phyloP scores from a whole-genome alignment of 2,113 vertebrate genomes.

The Orthonyx spaldingii region DNA sequence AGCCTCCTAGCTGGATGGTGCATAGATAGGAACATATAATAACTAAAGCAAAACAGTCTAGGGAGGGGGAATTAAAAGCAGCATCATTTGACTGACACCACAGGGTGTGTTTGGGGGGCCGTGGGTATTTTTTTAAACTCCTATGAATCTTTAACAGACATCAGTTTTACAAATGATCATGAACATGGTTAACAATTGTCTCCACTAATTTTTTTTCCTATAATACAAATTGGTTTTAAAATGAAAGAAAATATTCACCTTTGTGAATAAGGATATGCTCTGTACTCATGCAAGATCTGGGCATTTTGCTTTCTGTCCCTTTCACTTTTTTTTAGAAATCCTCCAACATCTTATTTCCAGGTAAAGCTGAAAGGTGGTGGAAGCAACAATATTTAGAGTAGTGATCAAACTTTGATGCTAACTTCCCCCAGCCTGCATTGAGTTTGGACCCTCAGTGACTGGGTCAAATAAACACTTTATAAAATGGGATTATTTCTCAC shows the following conservation, averaged over 20 bases:
- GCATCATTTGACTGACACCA: background rate
- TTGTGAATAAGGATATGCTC: background rate
- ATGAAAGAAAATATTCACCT: background rate
- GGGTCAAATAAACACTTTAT: background rate
- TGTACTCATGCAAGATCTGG: background rate
- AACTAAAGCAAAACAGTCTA: background rate
- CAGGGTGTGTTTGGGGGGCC: too few species aligned
- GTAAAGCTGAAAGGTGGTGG: background rate
- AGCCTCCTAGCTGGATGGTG: background rate
- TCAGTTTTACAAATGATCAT: background rate
- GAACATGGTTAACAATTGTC: background rate
- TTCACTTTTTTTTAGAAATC: background rate
- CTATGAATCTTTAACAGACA: background rate
- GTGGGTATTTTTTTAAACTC: background rate
- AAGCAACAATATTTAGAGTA: background rate
- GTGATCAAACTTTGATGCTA: background rate
- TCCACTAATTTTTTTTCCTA: background rate
- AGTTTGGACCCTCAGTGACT: background rate
- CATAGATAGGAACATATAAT: background rate
- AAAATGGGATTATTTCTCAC: background rate
- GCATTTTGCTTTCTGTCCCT: background rate
- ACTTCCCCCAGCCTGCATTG: background rate
- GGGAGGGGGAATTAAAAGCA: background rate
- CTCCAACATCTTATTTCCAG: background rate
- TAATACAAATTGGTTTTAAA: background rate